phyloP scores from a whole-genome alignment of 2,113 vertebrate genomes.

The Phaethon lepturus region DNA sequence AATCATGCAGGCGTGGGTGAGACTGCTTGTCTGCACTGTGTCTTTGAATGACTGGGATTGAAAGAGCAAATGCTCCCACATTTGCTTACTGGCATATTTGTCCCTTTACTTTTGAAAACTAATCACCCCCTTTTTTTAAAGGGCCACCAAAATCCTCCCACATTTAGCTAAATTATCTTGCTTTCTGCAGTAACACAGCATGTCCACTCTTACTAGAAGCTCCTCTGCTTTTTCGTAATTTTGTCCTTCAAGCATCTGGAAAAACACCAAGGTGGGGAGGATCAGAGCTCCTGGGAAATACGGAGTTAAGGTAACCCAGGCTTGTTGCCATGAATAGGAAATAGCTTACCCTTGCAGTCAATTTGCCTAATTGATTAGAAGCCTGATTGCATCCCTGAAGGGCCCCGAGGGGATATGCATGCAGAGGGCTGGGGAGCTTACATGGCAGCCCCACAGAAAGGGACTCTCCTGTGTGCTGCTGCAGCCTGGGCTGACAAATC shows the following conservation, averaged over 20 bases:
- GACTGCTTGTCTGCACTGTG: background rate
- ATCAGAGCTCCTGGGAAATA: background rate
- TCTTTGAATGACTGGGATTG: background rate
- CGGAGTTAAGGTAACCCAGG: background rate
- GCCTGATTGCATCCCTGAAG: background rate
- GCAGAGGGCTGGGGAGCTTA: background rate
- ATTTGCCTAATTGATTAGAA: constrained; percentile 72
- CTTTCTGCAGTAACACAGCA: background rate
- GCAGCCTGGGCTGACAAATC: background rate
- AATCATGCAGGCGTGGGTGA: background rate
- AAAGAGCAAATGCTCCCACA: background rate
- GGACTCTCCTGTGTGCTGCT: background rate
- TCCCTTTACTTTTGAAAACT: background rate
- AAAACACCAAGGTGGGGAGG: background rate
- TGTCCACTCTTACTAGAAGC: background rate
- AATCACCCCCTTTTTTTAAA: background rate
- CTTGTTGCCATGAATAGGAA: constrained; percentile 8
- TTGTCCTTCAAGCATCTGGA: background rate
- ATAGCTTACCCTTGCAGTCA: background rate
- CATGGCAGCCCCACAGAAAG: background rate
- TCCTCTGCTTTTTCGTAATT: background rate
- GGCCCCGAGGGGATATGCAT: background rate
- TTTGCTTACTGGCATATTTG: background rate
- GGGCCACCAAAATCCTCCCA: background rate
- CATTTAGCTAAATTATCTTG: background rate